Evolutionary conservation across 2,888 invertebrate genomes (phyloP).

Genomic region (Nymphalis urticae): DNA sequence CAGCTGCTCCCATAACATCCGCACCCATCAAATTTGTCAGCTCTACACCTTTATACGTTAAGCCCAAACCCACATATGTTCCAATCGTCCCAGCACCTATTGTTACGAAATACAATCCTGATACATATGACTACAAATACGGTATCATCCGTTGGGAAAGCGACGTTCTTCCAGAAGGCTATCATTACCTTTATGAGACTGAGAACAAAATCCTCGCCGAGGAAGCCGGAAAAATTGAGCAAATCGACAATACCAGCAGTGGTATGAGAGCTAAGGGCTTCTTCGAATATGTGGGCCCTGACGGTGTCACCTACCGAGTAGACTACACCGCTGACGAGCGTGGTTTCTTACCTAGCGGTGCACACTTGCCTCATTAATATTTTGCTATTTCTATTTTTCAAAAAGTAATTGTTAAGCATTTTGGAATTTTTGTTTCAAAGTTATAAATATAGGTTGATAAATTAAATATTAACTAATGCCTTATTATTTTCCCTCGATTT

Average conservation of each 20-base stretch:
- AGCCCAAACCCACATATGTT: conserved; percentile 14
- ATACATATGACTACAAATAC: conserved; percentile 61
- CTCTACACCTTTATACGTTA: conserved; percentile 27
- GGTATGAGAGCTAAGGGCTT: conserved; percentile 67
- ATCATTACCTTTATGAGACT: conserved; percentile 75
- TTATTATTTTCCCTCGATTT: conserved; percentile 1
- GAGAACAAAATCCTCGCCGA: conserved; percentile 75
- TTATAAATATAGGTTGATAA: conserved; percentile 23
- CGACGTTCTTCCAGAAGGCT: conserved; percentile 61
- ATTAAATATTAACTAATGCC: background rate
- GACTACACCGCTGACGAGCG: conserved; percentile 75
- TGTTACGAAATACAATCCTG: conserved; percentile 19
- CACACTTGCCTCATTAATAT: conserved; percentile 57
- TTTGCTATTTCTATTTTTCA: conserved; percentile 2
- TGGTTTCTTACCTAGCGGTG: conserved; percentile 63
- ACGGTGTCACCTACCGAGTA: conserved; percentile 71
- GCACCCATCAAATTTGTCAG: conserved; percentile 27
- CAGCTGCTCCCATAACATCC: conserved; percentile 23
- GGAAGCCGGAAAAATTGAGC: conserved; percentile 66
- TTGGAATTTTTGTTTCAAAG: conserved; percentile 20
- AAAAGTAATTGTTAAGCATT: conserved; percentile 22
- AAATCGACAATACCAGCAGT: conserved; percentile 51
- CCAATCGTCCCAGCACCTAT: conserved; percentile 24
- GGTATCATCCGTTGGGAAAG: conserved; percentile 70
- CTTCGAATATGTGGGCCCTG: conserved; percentile 66